Conservation (phyloP, 2,888 invertebrate species). For the Caenorhabditis zanzibari region DNA sequence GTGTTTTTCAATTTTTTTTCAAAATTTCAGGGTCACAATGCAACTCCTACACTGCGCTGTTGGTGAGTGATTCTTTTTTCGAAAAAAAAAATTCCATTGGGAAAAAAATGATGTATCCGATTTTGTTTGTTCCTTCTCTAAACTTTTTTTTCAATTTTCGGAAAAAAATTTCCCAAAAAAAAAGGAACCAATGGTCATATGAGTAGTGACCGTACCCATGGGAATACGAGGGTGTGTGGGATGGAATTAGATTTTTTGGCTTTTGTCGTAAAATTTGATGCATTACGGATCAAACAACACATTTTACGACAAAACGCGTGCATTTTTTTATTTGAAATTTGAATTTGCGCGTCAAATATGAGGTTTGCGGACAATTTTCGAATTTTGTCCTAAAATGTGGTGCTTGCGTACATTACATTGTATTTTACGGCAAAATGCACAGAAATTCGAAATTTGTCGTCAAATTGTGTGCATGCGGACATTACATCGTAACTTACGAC, state of each 20-base stretch:
- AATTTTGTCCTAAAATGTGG: no score
- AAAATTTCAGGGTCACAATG: constrained; percentile 47
- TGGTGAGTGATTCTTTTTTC: constrained; percentile 47
- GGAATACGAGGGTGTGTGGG: not conserved
- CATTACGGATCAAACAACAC: not conserved
- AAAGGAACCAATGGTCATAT: constrained; percentile 7
- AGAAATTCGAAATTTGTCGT: no score
- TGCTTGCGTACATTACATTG: no score
- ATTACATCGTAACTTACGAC: no score
- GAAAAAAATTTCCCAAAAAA: no score
- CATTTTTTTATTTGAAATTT: no score
- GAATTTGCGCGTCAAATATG: no score
- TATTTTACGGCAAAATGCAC: no score
- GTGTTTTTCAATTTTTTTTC: not conserved
- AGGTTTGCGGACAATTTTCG: no score
- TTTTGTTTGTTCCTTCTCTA: not conserved
- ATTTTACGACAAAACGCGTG: not conserved
- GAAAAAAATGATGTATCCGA: not conserved
- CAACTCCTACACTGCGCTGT: constrained; percentile 59
- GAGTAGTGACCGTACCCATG: not conserved
- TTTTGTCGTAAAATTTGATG: not conserved
- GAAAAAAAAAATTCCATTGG: not conserved
- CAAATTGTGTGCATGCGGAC: no score
- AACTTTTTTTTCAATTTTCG: not conserved
- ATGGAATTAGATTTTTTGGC: not conserved